Conservation (phyloP, 1,140 invertebrate species). For the Zaprionus lachaisei region DNA sequence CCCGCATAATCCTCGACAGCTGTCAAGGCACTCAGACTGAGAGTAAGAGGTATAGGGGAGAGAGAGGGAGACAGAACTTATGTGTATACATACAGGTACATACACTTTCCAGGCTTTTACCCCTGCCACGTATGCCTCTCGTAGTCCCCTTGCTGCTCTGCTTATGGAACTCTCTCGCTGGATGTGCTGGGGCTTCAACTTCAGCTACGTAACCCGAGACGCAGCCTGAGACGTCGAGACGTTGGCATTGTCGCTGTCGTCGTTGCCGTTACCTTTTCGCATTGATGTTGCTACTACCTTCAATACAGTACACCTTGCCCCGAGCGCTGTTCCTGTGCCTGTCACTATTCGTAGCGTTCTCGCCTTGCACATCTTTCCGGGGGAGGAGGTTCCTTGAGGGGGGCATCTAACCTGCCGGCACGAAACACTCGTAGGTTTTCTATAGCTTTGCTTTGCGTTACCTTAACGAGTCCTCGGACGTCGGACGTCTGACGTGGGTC, state of each 20-base stretch:
- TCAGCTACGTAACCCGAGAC: conserved; percentile 58
- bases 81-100: conserved; percentile 29
- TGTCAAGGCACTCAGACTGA: neutral
- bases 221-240: neutral
- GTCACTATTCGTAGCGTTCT: conserved; percentile 8
- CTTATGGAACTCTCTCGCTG: conserved; percentile 50
- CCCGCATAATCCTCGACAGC: conserved; percentile 10
- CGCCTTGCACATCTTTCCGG: neutral
- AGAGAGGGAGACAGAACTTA: neutral
- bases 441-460: conserved; percentile 40
- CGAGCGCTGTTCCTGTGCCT: conserved; percentile 11
- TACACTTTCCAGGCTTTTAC: conserved; percentile 6
- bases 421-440: conserved; percentile 73
- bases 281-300: conserved; percentile 1
- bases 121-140: conserved; percentile 35
- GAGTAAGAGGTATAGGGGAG: neutral
- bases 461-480: conserved; percentile 53
- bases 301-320: neutral
- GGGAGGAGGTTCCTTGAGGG: neutral
- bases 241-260: conserved; percentile 17
- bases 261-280: conserved; percentile 20
- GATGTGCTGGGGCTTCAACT: conserved; percentile 64
- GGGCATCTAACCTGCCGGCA: conserved; percentile 44
- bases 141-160: conserved; percentile 53
- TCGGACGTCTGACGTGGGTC: conserved; percentile 68